Evolutionary conservation across 2,888 invertebrate species (phyloP), one percentile per base, ranked within the genome.

Genomic region (Hydrotaea diabolus): DNA sequence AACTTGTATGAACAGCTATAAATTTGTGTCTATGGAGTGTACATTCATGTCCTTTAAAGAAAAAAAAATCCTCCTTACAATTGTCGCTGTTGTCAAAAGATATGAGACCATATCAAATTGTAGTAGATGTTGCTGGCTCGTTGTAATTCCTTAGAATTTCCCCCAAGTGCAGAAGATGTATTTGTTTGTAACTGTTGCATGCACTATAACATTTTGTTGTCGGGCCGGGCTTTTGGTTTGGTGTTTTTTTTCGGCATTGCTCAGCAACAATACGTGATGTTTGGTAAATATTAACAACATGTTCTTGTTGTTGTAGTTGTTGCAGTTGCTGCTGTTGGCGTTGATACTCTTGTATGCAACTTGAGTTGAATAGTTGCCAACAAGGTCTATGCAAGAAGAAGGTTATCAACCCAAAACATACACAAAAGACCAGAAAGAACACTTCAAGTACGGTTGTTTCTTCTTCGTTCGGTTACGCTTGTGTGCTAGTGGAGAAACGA

Each of bases 281-380:
- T 82, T 76, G 66, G 73, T 66, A 76, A 81, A 79, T 53, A 84
- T 49, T 49, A 36, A 55, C 26, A 77, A 57, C n/a, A 80, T 26
- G 39, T 39, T 36, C n/a, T n/a, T n/a, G n/a, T n/a, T n/a, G n/a
- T n/a, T n/a, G n/a, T 66, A 19, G 39, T 7, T 36, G 26, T 36
- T 64, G 11, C 13, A 43, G 43, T 9, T 43, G 66, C 36, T 17
- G 21, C 23, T 31, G 21, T 31, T 46, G 43, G 15, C 19, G 66
- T 23, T 7, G 39, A 3, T 66, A 21, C 43, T 46, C 21, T 69
- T 66, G 21, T 66, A 36, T 11, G 43, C 66, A 66, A 43, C 43
- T 39, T 46, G 39, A 72, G 62, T 86, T 86, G 87, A 86, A 84
- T 82, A 83, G 84, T 82, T 87, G 87, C 87, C 86, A 87, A 86